phyloP scores from a whole-genome alignment of 2,797 vertebrate genomes.

The Molossus alvarezi region DNA sequence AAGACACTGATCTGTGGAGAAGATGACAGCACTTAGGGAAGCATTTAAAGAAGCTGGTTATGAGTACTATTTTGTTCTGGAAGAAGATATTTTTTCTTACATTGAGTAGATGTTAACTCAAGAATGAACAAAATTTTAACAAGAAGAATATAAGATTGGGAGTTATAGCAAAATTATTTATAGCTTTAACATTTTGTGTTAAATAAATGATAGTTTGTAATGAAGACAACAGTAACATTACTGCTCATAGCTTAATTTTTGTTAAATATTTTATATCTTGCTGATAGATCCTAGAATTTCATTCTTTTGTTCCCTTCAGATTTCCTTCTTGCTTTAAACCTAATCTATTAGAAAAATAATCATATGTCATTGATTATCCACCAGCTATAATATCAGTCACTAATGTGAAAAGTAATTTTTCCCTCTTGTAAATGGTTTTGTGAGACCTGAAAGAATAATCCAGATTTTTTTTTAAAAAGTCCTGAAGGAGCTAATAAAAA shows the following conservation, averaged over 20 bases:
- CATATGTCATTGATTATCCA: slow-evolving; percentile 32
- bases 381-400: slow-evolving; percentile 7
- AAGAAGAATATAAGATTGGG: slow-evolving; percentile 12
- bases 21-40: not conserved
- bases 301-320: slow-evolving; percentile 27
- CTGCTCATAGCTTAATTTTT: not conserved
- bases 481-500: slow-evolving; percentile 57
- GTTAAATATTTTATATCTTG: slow-evolving; percentile 37
- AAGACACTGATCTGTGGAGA: not conserved
- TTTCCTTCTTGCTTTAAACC: slow-evolving; percentile 36
- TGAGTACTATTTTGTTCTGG: not conserved
- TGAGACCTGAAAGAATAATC: slow-evolving; percentile 43
- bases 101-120: not conserved
- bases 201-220: not conserved
- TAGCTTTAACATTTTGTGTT: slow-evolving; percentile 64
- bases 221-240: not conserved
- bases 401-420: slow-evolving; percentile 58
- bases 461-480: not conserved
- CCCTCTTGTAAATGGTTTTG: slow-evolving; percentile 28
- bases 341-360: slow-evolving; percentile 46
- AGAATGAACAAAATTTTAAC: slow-evolving; percentile 57
- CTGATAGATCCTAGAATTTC: not conserved
- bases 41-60: not conserved
- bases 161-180: slow-evolving; percentile 44
- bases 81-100: not conserved